Evolutionary conservation across 1,140 invertebrate species (phyloP).

Genomic region (Scylla paramamosain): DNA sequence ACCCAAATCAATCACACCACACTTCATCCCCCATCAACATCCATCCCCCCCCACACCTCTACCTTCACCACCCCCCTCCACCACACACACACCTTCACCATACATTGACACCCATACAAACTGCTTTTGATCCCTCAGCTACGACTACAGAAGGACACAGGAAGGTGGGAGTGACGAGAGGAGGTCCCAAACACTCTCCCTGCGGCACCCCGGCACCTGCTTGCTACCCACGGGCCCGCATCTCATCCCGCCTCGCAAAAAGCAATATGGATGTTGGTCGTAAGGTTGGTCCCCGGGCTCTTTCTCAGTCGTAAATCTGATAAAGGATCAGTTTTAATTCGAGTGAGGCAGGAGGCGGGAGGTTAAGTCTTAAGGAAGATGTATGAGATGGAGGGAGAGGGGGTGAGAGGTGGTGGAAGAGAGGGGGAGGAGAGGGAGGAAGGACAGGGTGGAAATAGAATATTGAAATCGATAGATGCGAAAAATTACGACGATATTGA

Average conservation of each 20-base stretch:
- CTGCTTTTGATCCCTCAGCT: too few relatives aligned
- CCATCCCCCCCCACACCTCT: not conserved
- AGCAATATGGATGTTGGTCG: not conserved
- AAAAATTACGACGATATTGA: too few relatives aligned
- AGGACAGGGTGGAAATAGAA: not conserved
- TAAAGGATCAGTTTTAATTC: not conserved
- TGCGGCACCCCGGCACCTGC: not conserved
- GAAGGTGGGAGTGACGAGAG: too few relatives aligned
- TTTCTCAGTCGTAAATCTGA: not conserved
- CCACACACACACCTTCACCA: not conserved
- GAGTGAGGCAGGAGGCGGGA: conserved; percentile 10
- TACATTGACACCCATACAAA: too few relatives aligned
- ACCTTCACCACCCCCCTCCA: not conserved
- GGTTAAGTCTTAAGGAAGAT: conserved; percentile 40
- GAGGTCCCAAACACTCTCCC: not conserved
- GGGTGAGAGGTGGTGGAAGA: not conserved
- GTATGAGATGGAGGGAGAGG: not conserved
- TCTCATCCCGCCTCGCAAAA: not conserved
- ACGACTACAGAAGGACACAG: too few relatives aligned
- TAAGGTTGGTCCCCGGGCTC: not conserved
- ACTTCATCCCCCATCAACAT: too few relatives aligned
- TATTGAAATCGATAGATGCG: too few relatives aligned
- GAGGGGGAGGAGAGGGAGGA: conserved; percentile 32
- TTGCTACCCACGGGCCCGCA: not conserved
- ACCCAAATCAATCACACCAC: too few relatives aligned